Base-by-base conservation (phyloP, 2,888 invertebrate species). In the Torymus texanus region DNA sequence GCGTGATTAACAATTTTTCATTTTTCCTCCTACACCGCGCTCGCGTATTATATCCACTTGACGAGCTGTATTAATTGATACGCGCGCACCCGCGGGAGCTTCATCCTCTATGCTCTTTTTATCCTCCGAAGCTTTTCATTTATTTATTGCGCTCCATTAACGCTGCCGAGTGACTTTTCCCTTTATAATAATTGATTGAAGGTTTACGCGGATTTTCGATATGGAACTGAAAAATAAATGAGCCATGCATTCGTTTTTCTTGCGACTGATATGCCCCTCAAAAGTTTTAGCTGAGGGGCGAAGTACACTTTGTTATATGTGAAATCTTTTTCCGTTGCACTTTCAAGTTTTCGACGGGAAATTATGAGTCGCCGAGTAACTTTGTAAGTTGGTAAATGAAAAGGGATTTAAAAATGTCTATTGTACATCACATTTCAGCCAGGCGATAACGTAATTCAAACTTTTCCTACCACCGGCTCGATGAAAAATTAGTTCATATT, bases 81-180 rank as follows among this genome's bases (percentile, higher is more conserved):
- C 66, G 61, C n/a, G 8, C 53, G 53, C 24, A 12, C 8, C 2
- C 18, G n/a, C 13, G 53, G 14, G 55, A n/a, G 12, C 67, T 18
- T 67, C 5, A 61, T 78, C 73, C 55, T 10, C 56, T 73, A 73
- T 78, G 56, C 77, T 66, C 73, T 74, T 78, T 74, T 68, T 68
- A 63, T 62, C 74, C 11, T 12, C 11, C 56, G 16, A 63, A 18
- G 62, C n/a, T 21, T 63, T 63, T 78, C n/a, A 68, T 62, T 74
- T 78, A 74, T 78, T 78, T 73, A 78, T 73, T 16, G 73, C 73
- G 73, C 13, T 73, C 74, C 73, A 68, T 78, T 78, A 78, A 67
- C 56, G 59, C 67, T 18, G n/a, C 21, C 18, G 14, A 12, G 21
- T 14, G 18, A 62, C 63, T 56, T 56, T 24, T 21, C 63, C 11